Evolutionary conservation across 2,113 vertebrate genomes (phyloP), one percentile per base, ranked within the genome.

Genomic region (Megalops atlanticus): DNA sequence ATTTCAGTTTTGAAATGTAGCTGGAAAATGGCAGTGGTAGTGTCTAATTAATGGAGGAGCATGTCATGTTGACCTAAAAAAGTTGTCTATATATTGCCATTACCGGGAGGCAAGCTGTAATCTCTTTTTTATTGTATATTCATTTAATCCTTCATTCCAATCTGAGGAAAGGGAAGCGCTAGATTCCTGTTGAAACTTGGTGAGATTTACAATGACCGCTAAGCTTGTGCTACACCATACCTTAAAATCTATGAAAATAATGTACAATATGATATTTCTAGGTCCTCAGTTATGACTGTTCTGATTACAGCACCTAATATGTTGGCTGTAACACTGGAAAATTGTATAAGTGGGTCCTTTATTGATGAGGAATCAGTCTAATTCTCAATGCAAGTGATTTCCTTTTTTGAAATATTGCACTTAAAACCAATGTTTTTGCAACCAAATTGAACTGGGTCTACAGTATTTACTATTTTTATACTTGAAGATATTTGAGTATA

Each of bases 31-130:
- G 83, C 79, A 78, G 43, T 64, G 73, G 40, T 85, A 83, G 86
- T 90, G 88, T 86, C 87, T 91, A 88, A 91, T 92, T 91, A 91
- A 89, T 88, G 88, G 85, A 87, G 83, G 82, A 82, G 82, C 80
- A 84, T 38, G 14, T 58, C 38, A 21, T 82, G 64, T 81, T 82
- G 80, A 82, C 85, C 85, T 38, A 82, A 82, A 78, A 75, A 49
- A 35, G 24, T 47, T 76, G 74, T 69, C 80, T 54, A 40, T 76
- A 33, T 79, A 77, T 82, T 77, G 40, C 41, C 31, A 35, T 77
- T 77, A 40, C 52, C 24, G 36, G 76, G n/a, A 49, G 76, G 47
- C 36, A 39, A 77, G 21, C 21, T 52, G 24, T 82, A 77, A 82
- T 77, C 38, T 70, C 43, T n/a, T 47, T 45, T 70, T 3, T 24